Conservation (phyloP, 1,140 invertebrate genomes). For the Frieseomelitta varia region DNA sequence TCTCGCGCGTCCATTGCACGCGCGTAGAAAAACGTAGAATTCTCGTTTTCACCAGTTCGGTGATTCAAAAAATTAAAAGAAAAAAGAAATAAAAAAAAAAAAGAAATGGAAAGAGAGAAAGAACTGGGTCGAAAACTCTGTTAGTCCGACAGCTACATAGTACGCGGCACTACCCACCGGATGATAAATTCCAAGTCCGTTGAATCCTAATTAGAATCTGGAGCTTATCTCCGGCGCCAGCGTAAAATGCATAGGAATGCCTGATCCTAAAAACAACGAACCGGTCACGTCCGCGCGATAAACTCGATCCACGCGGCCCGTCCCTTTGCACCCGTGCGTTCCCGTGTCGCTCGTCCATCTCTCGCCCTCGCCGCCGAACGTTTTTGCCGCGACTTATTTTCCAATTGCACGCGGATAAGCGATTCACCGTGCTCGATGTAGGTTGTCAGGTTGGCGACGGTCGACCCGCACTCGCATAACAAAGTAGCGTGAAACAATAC, state of each 20-base stretch:
- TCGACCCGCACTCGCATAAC: slow-evolving; percentile 66
- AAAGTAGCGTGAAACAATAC: slow-evolving; percentile 74
- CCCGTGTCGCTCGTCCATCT: not conserved
- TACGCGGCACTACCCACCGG: not conserved
- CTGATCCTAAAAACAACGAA: slow-evolving; percentile 27
- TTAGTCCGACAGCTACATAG: not conserved
- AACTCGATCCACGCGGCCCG: slow-evolving; percentile 37
- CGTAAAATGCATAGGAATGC: slow-evolving; percentile 16
- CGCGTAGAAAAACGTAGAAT: not conserved
- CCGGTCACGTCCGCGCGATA: slow-evolving; percentile 35
- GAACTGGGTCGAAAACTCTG: not conserved
- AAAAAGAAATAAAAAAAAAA: rapidly evolving
- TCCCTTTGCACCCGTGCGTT: not conserved
- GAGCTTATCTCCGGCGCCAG: slow-evolving; percentile 12
- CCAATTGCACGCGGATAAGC: slow-evolving; percentile 68
- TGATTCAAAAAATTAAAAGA: not conserved
- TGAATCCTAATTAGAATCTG: slow-evolving; percentile 30
- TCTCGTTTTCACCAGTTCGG: not conserved
- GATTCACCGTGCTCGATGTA: slow-evolving; percentile 75
- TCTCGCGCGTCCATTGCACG: not conserved
- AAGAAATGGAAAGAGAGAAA: no score
- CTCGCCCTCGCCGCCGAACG: slow-evolving; percentile 49
- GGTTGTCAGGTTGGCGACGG: slow-evolving; percentile 71
- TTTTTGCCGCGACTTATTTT: slow-evolving; percentile 69
- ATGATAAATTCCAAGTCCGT: slow-evolving; percentile 4